Percentiles rank a stretch among this genome's conserved stretches.
Evolutionary conservation across 1,140 invertebrate species (phyloP).

Genomic region (Drosophila pachea): DNA sequence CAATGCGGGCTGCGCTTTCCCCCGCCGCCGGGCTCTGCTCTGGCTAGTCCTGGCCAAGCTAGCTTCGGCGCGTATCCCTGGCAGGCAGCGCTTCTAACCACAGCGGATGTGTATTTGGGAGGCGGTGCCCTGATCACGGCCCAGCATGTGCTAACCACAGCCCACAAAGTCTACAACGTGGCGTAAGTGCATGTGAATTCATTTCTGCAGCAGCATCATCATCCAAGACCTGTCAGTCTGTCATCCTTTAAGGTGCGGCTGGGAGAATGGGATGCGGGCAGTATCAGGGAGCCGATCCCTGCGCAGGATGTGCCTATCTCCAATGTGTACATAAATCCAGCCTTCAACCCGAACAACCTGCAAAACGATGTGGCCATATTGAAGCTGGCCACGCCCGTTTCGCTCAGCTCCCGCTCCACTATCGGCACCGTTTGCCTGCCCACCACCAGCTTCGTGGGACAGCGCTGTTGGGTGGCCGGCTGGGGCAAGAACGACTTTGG

Average conservation of each 20-base stretch:
- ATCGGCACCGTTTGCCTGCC: constrained; percentile 87
- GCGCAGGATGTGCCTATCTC: constrained; percentile 81
- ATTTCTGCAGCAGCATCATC: background rate
- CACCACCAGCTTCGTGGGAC: constrained; percentile 81
- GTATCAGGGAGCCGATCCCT: constrained; percentile 82
- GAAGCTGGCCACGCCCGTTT: constrained; percentile 81
- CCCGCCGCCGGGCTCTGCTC: constrained; percentile 55
- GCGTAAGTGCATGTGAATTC: constrained; percentile 79
- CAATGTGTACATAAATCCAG: constrained; percentile 83
- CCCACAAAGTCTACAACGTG: constrained; percentile 83
- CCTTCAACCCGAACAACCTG: constrained; percentile 83
- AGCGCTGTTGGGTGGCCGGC: constrained; percentile 87
- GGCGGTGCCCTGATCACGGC: constrained; percentile 84
- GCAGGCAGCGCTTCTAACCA: constrained; percentile 79
- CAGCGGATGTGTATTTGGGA: constrained; percentile 82
- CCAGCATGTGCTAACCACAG: constrained; percentile 84
- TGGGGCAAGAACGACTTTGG: constrained; percentile 90
- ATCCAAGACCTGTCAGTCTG: constrained; percentile 36
- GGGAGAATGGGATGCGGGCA: constrained; percentile 85
- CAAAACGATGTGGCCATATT: constrained; percentile 86
- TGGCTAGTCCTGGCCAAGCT: constrained; percentile 61
- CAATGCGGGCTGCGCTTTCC: constrained; percentile 69
- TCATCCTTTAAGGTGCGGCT: constrained; percentile 82
- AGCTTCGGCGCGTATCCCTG: constrained; percentile 74
- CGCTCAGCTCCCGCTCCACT: constrained; percentile 82